phyloP scores from a whole-genome alignment of 2,888 invertebrate genomes.

The Cerastoderma edule region DNA sequence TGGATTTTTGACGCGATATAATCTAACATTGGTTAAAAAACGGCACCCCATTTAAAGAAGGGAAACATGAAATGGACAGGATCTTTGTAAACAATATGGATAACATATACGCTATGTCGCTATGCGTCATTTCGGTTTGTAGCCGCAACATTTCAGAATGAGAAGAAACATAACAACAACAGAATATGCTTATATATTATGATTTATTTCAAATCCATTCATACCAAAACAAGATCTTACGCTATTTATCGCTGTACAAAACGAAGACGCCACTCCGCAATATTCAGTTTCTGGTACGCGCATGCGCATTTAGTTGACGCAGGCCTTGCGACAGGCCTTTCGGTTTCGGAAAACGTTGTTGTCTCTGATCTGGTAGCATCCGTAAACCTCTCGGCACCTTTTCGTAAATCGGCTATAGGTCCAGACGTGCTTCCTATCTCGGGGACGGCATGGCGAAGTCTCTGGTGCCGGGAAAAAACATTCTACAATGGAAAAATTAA shows the following conservation, averaged over 20 bases:
- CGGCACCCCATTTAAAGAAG: too few relatives aligned
- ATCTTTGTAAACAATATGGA: too few relatives aligned
- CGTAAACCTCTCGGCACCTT: background rate
- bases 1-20: too few relatives aligned
- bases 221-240: background rate
- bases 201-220: background rate
- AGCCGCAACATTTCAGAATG: background rate
- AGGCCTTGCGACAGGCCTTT: background rate
- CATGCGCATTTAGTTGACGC: background rate
- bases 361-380: background rate
- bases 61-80: too few relatives aligned
- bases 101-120: too few relatives aligned
- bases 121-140: too few relatives aligned
- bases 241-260: background rate
- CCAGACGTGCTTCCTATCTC: background rate
- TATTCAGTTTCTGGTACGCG: too few relatives aligned
- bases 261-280: too few relatives aligned
- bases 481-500: background rate
- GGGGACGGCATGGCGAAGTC: background rate
- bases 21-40: too few relatives aligned
- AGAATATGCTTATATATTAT: background rate
- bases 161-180: background rate
- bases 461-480: background rate
- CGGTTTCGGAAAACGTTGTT: conserved; percentile 5
- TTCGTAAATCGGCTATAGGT: background rate